A percentile compares a stretch with the other conserved stretches of the same genome.
Conservation (phyloP, 1,140 invertebrate species). For the Drosophila funebris region DNA sequence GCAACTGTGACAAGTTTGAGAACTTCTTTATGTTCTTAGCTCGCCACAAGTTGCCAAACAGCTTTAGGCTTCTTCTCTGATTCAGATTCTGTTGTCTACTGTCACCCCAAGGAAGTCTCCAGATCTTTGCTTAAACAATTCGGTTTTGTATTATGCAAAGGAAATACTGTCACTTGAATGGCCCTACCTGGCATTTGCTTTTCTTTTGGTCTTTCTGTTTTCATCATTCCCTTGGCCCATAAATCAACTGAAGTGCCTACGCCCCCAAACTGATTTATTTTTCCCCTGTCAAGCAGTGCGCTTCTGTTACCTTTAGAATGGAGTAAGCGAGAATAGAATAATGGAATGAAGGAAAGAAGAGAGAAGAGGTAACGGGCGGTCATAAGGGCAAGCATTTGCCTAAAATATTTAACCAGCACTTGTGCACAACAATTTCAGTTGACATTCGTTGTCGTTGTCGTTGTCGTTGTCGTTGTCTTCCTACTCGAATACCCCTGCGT, state of each 20-base stretch:
- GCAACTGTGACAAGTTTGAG: constrained; percentile 37
- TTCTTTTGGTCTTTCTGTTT: constrained; percentile 51
- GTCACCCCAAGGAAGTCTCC: constrained; percentile 30
- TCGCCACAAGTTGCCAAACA: constrained; percentile 57
- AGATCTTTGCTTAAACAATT: constrained; percentile 43
- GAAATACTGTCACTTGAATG: constrained; percentile 46
- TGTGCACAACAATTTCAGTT: constrained; percentile 74
- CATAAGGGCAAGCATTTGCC: constrained; percentile 52
- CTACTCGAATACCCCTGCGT: neutral
- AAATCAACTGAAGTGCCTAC: constrained; percentile 81
- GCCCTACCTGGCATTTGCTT: constrained; percentile 53
- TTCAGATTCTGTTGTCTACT: constrained; percentile 26
- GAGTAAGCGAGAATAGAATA: neutral
- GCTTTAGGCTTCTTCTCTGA: constrained; percentile 15
- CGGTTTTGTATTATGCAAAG: constrained; percentile 52
- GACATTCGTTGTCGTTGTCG: constrained; percentile 25
- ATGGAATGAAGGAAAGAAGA: neutral
- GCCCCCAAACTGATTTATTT: constrained; percentile 79
- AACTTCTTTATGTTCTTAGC: constrained; percentile 6
- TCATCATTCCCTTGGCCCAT: constrained; percentile 48
- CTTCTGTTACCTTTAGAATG: neutral
- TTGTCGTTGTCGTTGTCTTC: constrained; percentile 1
- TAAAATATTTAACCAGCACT: constrained; percentile 81
- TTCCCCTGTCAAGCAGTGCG: constrained; percentile 56
- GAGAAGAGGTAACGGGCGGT: neutral